Evolutionary conservation across 2,888 invertebrate genomes (phyloP).

Genomic region (Holacanthella duospinosa): DNA sequence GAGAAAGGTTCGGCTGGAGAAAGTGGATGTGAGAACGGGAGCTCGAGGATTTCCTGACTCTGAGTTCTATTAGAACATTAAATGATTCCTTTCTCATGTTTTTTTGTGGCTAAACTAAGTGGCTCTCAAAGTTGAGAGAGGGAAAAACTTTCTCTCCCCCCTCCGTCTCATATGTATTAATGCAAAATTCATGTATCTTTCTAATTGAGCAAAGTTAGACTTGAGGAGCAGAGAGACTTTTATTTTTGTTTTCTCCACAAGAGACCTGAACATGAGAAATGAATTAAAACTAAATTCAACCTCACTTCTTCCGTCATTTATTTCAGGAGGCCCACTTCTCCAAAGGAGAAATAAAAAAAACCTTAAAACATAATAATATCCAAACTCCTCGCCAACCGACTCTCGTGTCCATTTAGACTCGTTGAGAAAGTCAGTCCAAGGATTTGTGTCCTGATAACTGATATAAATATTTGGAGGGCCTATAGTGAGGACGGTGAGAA

Average conservation of each 20-base stretch:
- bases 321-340: too few relatives aligned
- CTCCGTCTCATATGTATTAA: slow-evolving; percentile 18
- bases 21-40: slow-evolving; percentile 6
- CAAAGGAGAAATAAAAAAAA: too few relatives aligned
- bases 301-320: too few relatives aligned
- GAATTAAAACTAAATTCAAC: slow-evolving; percentile 2
- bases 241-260: not conserved
- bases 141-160: slow-evolving; percentile 20
- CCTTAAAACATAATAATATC: too few relatives aligned
- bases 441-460: too few relatives aligned
- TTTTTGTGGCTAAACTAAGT: slow-evolving; percentile 26
- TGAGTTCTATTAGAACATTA: slow-evolving; percentile 13
- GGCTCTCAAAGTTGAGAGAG: slow-evolving; percentile 19
- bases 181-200: slow-evolving; percentile 34
- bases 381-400: too few relatives aligned
- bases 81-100: slow-evolving; percentile 31
- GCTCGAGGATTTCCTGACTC: slow-evolving; percentile 4
- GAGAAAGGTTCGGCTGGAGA: slow-evolving; percentile 6
- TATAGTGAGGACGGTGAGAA: not conserved
- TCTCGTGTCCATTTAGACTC: too few relatives aligned
- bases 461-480: not conserved
- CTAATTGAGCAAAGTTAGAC: slow-evolving; percentile 11
- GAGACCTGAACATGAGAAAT: slow-evolving; percentile 5
- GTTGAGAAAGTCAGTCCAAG: too few relatives aligned
- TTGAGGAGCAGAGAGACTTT: not conserved